These are phyloP conservation scores for Trochalopteron elliotii DNA, from an alignment of 2,113 vertebrate species.

Conservation along the genomic window DNA sequence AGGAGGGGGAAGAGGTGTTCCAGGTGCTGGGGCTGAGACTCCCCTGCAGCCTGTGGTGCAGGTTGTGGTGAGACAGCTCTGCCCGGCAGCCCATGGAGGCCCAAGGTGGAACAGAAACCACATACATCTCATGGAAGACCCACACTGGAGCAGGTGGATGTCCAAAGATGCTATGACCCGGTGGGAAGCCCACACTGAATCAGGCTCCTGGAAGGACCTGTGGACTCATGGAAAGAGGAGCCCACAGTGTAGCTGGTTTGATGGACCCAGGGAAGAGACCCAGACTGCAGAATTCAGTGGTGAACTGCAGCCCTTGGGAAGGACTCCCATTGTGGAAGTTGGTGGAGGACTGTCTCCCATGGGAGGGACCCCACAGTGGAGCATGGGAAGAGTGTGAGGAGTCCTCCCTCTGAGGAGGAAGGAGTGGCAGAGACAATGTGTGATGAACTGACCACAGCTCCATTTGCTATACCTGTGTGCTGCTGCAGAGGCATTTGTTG, in stretches of 20 bases:
- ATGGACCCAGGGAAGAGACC: rapidly evolving
- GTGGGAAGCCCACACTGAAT: rapidly evolving
- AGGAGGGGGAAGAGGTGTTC: background rate
- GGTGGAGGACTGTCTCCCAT: background rate
- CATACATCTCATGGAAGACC: too few species aligned
- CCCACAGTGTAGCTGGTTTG: background rate
- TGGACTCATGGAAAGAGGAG: background rate
- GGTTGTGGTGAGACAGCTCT: background rate
- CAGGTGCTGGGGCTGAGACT: background rate
- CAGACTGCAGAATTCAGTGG: background rate
- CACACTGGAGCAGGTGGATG: background rate
- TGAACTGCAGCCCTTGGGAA: background rate
- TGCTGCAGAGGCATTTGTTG: background rate
- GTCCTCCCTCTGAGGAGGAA: background rate
- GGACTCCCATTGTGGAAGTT: background rate
- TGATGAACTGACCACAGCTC: background rate
- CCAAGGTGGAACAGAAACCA: background rate
- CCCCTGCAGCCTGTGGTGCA: background rate
- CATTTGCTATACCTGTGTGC: background rate
- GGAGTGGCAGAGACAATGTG: background rate
- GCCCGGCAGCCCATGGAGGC: background rate
- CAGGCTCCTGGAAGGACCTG: background rate
- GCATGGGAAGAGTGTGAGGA: background rate
- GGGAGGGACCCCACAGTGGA: background rate
- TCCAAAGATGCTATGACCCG: background rate